These are phyloP conservation scores for Pionites leucogaster DNA, from an alignment of 2,113 vertebrate genomes.

Conservation along the genomic window DNA sequence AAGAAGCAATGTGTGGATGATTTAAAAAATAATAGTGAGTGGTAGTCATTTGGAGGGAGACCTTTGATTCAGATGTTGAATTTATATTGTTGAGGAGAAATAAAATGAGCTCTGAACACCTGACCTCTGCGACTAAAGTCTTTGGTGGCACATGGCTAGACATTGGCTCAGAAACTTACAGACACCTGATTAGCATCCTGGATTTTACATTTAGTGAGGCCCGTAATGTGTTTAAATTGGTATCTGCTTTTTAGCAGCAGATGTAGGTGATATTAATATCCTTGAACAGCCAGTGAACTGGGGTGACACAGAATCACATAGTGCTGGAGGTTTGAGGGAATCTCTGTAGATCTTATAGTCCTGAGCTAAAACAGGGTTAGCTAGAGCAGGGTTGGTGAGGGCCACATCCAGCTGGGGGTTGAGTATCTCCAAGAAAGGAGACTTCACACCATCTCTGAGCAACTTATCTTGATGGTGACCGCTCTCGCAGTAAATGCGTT, in stretches of 20 bases:
- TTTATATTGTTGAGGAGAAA: not conserved
- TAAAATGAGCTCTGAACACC: not conserved
- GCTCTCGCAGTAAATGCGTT: not conserved
- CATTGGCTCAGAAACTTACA: not conserved
- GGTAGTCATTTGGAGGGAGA: not conserved
- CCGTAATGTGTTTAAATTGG: fast-evolving
- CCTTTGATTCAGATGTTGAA: not conserved
- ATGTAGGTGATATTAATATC: not conserved
- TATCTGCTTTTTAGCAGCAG: not conserved
- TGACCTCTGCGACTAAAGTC: not conserved
- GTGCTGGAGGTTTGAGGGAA: not conserved
- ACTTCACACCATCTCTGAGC: not conserved
- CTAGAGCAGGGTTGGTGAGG: not conserved
- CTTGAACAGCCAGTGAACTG: not conserved
- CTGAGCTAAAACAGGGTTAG: not conserved
- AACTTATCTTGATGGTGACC: not conserved
- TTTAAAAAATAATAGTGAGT: not conserved
- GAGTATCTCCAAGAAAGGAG: not conserved
- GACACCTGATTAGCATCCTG: not conserved
- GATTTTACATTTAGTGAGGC: not conserved
- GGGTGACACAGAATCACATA: not conserved
- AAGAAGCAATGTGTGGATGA: not conserved
- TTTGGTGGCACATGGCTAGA: not conserved
- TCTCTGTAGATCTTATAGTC: not conserved
- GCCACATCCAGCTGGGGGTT: not conserved